phyloP scores from a whole-genome alignment of 2,888 invertebrate genomes.

The Ochropleura leucogaster region DNA sequence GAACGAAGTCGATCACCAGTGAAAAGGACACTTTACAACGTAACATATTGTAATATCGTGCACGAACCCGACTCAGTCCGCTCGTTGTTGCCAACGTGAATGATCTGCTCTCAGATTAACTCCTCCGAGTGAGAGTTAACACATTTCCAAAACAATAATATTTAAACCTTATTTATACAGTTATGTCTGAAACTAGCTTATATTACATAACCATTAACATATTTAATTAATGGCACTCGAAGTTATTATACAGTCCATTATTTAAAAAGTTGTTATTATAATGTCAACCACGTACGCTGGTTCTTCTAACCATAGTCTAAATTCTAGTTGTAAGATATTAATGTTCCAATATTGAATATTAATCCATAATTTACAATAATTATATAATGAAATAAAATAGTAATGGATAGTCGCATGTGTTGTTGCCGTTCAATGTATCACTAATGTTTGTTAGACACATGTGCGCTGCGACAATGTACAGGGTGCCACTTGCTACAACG shows the following conservation, averaged over 20 bases:
- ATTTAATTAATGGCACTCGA: constrained; percentile 35
- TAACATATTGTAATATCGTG: constrained; percentile 16
- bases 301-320: constrained; percentile 29
- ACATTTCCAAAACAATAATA: constrained; percentile 11
- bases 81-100: neutral
- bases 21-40: constrained; percentile 20
- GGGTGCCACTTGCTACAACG: constrained; percentile 3
- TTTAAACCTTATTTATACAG: neutral
- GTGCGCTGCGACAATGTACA: neutral
- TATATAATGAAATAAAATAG: constrained; percentile 28
- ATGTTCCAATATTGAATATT: constrained; percentile 36
- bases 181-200: constrained; percentile 26
- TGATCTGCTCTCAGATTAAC: constrained; percentile 20
- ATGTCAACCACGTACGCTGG: constrained; percentile 9
- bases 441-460: constrained; percentile 36
- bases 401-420: constrained; percentile 6
- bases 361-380: constrained; percentile 11
- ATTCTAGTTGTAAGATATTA: constrained; percentile 43
- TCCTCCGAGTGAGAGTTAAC: neutral
- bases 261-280: constrained; percentile 16
- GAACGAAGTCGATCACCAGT: constrained; percentile 14
- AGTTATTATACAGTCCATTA: constrained; percentile 19
- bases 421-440: constrained; percentile 24
- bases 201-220: constrained; percentile 18
- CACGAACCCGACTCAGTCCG: neutral